Conservation (phyloP, 2,797 vertebrate genomes). For the Argentina silus region DNA sequence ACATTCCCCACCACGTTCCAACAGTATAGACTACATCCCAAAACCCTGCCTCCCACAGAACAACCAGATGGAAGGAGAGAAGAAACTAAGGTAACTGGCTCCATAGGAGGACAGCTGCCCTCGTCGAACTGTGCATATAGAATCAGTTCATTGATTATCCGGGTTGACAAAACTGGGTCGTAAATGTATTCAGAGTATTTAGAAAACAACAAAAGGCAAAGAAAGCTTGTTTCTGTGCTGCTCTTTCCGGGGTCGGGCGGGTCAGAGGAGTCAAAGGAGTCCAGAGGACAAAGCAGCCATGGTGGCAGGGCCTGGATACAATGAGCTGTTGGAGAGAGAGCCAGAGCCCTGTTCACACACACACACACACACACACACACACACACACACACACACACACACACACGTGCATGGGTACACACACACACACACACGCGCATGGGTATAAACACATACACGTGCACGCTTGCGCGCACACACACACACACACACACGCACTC, state of each 20-base stretch:
- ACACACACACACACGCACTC: conserved; percentile 8
- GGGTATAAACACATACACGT: conserved; percentile 25
- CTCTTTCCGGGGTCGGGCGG: conserved; percentile 24
- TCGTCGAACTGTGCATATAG: conserved; percentile 41
- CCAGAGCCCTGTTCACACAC: not conserved
- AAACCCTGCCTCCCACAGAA: not conserved
- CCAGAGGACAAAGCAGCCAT: conserved; percentile 1
- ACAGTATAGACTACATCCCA: not conserved
- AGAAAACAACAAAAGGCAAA: conserved; percentile 41
- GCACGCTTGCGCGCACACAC: conserved; percentile 26
- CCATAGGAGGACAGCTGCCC: conserved; percentile 28
- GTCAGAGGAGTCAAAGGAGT: conserved; percentile 26
- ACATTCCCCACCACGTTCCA: not conserved
- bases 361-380: not conserved
- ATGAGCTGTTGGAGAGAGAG: not conserved
- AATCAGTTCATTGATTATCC: conserved; percentile 57
- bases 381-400: conserved; percentile 17
- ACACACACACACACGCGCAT: conserved; percentile 18
- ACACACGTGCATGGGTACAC: conserved; percentile 20
- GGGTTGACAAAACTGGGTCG: conserved; percentile 45
- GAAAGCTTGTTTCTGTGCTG: conserved; percentile 13
- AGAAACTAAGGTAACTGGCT: too few relatives aligned
- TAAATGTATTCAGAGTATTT: conserved; percentile 51
- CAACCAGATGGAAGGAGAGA: too few relatives aligned
- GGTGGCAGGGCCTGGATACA: conserved; percentile 18